Conservation (phyloP, 2,113 vertebrate genomes). For the Otolemur garnettii region DNA sequence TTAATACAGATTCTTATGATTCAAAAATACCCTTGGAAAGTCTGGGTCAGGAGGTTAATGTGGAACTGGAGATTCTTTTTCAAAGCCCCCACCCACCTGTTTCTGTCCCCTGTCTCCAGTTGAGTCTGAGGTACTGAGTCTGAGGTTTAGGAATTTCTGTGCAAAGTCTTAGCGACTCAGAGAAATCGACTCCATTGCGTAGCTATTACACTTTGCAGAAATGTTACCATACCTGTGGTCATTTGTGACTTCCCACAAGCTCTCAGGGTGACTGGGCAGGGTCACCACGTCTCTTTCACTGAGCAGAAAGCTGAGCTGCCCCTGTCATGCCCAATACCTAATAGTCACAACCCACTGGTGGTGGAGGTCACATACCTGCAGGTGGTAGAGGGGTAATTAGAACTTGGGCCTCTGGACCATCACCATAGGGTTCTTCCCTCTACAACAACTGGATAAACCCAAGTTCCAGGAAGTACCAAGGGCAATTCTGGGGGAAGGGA, state of each 20-base stretch:
- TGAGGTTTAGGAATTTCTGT: conserved; percentile 1
- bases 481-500: not conserved
- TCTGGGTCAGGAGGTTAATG: not conserved
- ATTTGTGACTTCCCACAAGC: conserved; percentile 37
- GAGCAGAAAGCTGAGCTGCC: conserved; percentile 12
- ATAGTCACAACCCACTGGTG: not conserved
- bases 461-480: conserved; percentile 73
- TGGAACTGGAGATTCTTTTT: not conserved
- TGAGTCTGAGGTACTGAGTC: not conserved
- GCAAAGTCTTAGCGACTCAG: not conserved
- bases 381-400: not conserved
- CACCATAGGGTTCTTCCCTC: not conserved
- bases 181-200: not conserved
- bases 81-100: not conserved
- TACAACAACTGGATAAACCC: conserved; percentile 56
- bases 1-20: conserved; percentile 45
- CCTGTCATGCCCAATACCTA: not conserved
- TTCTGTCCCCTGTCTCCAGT: not conserved
- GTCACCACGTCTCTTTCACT: conserved; percentile 17
- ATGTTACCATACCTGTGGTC: not conserved
- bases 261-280: not conserved
- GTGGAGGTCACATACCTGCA: not conserved
- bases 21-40: conserved; percentile 35
- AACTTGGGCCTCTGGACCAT: conserved; percentile 48
- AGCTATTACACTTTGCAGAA: conserved; percentile 48